Conservation (phyloP, 2,797 vertebrate genomes). For the Emydoidea blandingii region DNA sequence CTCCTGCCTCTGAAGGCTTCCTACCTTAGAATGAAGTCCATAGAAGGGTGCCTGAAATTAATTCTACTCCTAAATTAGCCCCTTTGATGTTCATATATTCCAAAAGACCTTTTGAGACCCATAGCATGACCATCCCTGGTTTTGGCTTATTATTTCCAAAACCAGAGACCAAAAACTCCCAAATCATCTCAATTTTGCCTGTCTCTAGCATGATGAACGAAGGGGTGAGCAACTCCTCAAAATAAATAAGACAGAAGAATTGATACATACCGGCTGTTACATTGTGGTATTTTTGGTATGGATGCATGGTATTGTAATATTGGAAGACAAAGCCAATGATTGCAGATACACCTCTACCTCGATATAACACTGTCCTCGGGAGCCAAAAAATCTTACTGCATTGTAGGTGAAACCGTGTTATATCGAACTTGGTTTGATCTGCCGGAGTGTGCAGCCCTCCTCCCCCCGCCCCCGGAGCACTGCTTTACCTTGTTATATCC, state of each 20-base stretch:
- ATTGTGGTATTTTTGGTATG: not conserved
- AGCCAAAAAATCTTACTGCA: no score
- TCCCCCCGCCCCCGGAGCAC: no score
- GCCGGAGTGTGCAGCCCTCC: no score
- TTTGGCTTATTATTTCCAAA: not conserved
- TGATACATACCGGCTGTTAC: not conserved
- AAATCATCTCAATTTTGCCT: not conserved
- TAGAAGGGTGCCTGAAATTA: not conserved
- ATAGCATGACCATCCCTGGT: not conserved
- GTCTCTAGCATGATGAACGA: not conserved
- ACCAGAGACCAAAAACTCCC: not conserved
- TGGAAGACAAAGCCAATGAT: not conserved
- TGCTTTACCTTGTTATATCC: no score
- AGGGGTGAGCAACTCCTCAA: not conserved
- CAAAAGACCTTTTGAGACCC: not conserved
- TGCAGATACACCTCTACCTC: not conserved
- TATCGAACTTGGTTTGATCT: no score
- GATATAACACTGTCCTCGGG: no score
- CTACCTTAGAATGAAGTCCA: not conserved
- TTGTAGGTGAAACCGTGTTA: no score
- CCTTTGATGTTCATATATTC: not conserved
- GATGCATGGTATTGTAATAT: not conserved
- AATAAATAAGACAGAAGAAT: rapidly evolving
- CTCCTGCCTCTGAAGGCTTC: not conserved
- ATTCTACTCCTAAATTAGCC: not conserved